These are phyloP conservation scores for Charina bottae DNA, from an alignment of 2,113 vertebrate species.

Conservation along the genomic window DNA sequence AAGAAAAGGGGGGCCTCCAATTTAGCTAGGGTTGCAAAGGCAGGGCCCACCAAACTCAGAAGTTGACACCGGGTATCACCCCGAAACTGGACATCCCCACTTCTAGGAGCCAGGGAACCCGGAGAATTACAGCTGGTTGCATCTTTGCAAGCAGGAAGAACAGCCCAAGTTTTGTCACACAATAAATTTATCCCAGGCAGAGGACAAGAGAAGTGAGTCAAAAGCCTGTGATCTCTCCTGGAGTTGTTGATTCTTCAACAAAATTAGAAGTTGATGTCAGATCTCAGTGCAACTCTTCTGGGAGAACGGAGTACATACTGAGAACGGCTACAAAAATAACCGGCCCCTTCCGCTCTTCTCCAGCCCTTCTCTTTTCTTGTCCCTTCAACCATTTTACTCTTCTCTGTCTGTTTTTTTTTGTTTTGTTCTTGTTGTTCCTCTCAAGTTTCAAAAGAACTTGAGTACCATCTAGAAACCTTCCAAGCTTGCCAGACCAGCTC, in stretches of 20 bases:
- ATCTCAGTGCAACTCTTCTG: neutral
- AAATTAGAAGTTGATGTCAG: neutral
- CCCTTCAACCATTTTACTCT: neutral
- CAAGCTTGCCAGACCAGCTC: neutral
- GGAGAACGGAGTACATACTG: neutral
- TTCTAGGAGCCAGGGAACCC: neutral
- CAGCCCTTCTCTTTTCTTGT: neutral
- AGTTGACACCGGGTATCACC: neutral
- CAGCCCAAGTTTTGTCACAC: neutral
- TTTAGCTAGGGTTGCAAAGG: neutral
- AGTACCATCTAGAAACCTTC: neutral
- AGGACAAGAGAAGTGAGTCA: neutral
- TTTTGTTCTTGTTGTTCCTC: neutral
- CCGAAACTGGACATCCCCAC: neutral
- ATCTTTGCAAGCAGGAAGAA: neutral
- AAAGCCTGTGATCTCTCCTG: neutral
- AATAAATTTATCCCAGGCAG: neutral
- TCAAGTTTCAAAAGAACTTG: neutral
- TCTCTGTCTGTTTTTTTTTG: neutral
- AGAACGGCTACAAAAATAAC: neutral
- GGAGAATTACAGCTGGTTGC: neutral
- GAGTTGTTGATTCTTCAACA: neutral
- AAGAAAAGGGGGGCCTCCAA: neutral
- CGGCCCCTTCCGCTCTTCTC: neutral
- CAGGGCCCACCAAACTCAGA: neutral